Evolutionary conservation across 2,113 vertebrate species (phyloP).

Genomic region (Antechinus stuartii): DNA sequence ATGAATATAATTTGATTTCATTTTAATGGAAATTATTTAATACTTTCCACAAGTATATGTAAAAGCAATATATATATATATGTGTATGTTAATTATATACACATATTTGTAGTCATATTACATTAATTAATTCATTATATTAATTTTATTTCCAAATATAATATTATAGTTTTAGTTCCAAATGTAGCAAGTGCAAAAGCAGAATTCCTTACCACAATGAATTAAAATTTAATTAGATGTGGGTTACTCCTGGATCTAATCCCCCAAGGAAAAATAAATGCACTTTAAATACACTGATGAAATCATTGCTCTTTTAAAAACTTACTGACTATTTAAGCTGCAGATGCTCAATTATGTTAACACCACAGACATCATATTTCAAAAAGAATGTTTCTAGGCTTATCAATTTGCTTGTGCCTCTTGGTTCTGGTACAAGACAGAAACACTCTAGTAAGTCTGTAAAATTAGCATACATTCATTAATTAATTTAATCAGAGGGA

Average conservation of each 20-base stretch:
- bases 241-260: background rate
- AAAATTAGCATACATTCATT: background rate
- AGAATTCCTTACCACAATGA: background rate
- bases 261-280: no score
- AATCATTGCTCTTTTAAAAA: background rate
- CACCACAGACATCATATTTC: background rate
- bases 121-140: no score
- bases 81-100: no score
- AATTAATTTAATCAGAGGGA: conserved; percentile 40
- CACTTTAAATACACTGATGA: background rate
- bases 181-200: background rate
- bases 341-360: background rate
- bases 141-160: no score
- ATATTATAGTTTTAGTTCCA: no score
- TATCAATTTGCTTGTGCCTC: conserved; percentile 25
- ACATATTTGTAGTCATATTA: no score
- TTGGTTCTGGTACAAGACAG: conserved; percentile 10
- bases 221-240: background rate
- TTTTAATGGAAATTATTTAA: no score
- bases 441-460: conserved; percentile 26
- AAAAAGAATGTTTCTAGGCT: background rate
- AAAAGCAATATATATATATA: no score
- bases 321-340: background rate
- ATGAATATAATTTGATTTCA: no score
- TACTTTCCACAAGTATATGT: no score